Evolutionary conservation across 1,140 invertebrate genomes (phyloP).

Genomic region (Dreissena polymorpha): DNA sequence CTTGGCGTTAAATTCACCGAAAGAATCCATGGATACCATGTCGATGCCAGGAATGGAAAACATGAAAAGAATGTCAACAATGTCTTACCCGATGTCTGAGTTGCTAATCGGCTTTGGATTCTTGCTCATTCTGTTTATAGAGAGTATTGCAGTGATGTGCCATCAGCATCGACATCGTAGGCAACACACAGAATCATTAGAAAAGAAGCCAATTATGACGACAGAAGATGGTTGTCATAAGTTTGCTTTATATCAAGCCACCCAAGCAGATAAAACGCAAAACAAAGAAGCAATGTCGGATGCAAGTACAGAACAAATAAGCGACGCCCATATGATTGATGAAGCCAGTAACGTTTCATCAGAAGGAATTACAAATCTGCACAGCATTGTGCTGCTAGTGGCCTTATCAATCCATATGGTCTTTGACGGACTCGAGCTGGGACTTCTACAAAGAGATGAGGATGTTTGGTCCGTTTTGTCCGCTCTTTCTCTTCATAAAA

Average conservation of each 20-base stretch:
- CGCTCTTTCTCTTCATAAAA: conserved; percentile 84
- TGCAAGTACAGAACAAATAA: neutral
- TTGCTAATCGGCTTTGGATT: conserved; percentile 81
- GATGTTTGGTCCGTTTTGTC: conserved; percentile 87
- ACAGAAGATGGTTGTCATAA: conserved; percentile 4
- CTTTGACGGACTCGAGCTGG: conserved; percentile 72
- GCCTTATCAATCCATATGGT: conserved; percentile 72
- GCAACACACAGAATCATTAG: neutral
- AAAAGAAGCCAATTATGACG: neutral
- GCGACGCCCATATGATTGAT: neutral
- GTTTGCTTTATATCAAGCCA: neutral
- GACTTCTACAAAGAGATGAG: conserved; percentile 74
- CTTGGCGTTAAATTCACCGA: neutral
- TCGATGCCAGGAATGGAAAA: neutral
- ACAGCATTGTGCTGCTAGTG: conserved; percentile 65
- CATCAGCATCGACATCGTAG: neutral
- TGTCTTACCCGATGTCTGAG: conserved; percentile 58
- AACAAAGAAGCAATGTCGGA: neutral
- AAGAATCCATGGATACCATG: neutral
- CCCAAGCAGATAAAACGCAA: too few relatives aligned
- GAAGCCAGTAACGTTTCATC: neutral
- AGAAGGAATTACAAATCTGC: conserved; percentile 59
- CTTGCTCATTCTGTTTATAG: conserved; percentile 81
- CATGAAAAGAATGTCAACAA: too few relatives aligned
- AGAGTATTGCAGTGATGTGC: conserved; percentile 79